phyloP scores from a whole-genome alignment of 2,113 vertebrate genomes.

The Myiozetetes cayanensis region DNA sequence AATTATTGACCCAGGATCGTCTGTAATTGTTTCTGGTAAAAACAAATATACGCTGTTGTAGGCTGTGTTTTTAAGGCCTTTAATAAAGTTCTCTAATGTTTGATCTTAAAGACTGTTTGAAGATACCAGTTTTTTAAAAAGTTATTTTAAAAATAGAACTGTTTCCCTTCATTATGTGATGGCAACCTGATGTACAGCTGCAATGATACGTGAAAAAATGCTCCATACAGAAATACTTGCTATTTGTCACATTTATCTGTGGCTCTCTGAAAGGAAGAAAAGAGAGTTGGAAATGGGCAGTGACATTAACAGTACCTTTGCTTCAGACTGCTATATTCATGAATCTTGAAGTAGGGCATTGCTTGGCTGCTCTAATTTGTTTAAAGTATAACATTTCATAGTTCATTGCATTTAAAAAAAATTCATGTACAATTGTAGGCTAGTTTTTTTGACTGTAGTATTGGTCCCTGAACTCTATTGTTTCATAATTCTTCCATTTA shows the following conservation, averaged over 20 bases:
- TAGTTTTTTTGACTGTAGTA: background rate
- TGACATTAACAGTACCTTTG: background rate
- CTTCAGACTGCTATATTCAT: background rate
- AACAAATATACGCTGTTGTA: background rate
- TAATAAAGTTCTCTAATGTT: background rate
- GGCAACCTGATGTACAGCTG: background rate
- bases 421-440: background rate
- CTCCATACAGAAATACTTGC: background rate
- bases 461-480: background rate
- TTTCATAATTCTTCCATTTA: background rate
- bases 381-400: background rate
- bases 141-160: background rate
- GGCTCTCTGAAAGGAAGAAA: background rate
- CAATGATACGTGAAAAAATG: background rate
- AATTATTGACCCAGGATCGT: constrained; percentile 87
- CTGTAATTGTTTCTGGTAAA: constrained; percentile 90
- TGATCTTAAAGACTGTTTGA: background rate
- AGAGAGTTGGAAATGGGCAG: background rate
- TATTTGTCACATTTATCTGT: background rate
- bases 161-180: background rate
- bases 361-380: background rate
- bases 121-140: background rate
- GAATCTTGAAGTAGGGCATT: background rate
- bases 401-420: background rate
- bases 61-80: background rate